Conservation (phyloP, 2,797 vertebrate genomes). For the Oophaga sylvatica region DNA sequence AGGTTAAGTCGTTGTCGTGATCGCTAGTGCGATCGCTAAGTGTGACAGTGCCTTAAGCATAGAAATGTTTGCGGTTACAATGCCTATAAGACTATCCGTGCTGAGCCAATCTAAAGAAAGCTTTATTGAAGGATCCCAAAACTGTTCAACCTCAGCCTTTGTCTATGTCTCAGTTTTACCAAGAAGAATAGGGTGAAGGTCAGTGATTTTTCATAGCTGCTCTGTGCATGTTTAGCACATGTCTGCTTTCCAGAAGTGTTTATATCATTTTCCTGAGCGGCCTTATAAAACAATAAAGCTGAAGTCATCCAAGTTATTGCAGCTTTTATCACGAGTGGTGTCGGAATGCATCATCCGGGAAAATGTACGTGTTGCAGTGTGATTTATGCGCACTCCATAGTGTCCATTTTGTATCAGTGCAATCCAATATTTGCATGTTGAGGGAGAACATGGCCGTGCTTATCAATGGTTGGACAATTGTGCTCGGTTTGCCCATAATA, state of each 20-base stretch:
- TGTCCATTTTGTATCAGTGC: background rate
- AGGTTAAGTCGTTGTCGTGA: too few species aligned
- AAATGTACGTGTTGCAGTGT: background rate
- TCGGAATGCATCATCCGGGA: background rate
- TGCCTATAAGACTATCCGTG: background rate
- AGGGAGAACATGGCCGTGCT: background rate
- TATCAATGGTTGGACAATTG: background rate
- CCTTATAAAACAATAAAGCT: constrained; percentile 30
- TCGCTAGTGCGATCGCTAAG: too few species aligned
- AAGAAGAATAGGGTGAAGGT: constrained; percentile 7
- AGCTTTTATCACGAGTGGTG: constrained; percentile 6
- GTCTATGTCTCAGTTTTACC: background rate
- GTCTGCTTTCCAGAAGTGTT: constrained; percentile 4
- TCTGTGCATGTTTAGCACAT: constrained; percentile 12
- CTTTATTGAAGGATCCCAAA: background rate
- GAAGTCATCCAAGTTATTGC: background rate
- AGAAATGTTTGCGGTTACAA: background rate
- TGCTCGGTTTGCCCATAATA: constrained; percentile 8
- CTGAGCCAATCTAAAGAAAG: background rate
- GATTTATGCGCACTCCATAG: background rate
- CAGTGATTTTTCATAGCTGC: constrained; percentile 7
- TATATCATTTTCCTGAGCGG: constrained; percentile 7
- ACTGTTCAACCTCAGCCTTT: background rate
- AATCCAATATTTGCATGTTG: background rate
- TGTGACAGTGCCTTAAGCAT: too few species aligned